Base-by-base conservation (phyloP, 2,797 vertebrate genomes). In the Moxostoma hubbsi region DNA sequence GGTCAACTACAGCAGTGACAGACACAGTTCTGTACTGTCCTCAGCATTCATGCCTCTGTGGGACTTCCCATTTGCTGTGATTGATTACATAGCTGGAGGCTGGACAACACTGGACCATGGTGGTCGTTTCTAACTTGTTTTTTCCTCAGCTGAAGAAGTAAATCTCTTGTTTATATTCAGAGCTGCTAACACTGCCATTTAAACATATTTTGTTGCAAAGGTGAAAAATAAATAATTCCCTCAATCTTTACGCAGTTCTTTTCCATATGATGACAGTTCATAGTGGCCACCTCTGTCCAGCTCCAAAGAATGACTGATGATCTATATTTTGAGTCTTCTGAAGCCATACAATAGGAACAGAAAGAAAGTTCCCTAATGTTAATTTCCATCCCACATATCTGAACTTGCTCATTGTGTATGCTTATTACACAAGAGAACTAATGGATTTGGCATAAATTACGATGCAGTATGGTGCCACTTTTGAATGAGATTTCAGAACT, bases 31-130 rank as follows among this genome's bases (percentile, higher is more conserved):
- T 45, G 58, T 45, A 53, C n/a, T 8, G 1, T 70, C 36, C 43
- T 66, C 45, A 43, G 65, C 65, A 13, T 64, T 13, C 46, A 12
- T 53, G 53, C 13, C 57, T 69, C 65, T 62, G 24, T 69, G 18
- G 46, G 24, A 77, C 66, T 69, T 61, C 15, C 13, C 7, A 45
- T 70, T 58, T 69, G 49, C 55, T 70, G 66, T 78, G 75, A 78
- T 78, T 78, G 66, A 78, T 78, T 70, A 70, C 57, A 78, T 78
- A 63, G 75, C 75, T 70, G 49, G 24, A 78, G 75, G 75, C 75
- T 70, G 45, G 59, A 63, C 58, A 15, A 62, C 43, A 13, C 10
- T 51, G 50, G 62, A 64, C 62, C 12, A 12, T n/a, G 24, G 24
- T 63, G 61, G 7, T 13, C 7, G 7, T 18, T 49, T 45, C 6